phyloP scores from a whole-genome alignment of 1,140 invertebrate species.

The Hesperophylax magnus region DNA sequence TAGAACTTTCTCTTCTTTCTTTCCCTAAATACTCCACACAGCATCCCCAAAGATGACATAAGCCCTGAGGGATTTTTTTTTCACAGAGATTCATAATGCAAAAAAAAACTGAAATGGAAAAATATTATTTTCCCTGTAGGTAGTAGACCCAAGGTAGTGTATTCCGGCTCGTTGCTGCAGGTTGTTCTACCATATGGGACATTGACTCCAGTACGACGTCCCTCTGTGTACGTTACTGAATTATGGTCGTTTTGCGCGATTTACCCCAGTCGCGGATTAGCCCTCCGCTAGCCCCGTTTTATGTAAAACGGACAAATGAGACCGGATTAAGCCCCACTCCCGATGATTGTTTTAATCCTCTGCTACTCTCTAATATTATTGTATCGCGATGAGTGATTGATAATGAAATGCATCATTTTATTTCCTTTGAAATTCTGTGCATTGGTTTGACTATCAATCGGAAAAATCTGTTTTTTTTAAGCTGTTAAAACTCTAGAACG shows the following conservation, averaged over 20 bases:
- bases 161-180: not conserved
- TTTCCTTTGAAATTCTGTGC: too few relatives aligned
- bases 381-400: not conserved
- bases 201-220: not conserved
- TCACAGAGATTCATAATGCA: too few relatives aligned
- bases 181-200: constrained; percentile 5
- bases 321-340: not conserved
- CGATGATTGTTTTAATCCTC: constrained; percentile 7
- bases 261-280: constrained; percentile 27
- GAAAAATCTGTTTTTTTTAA: too few relatives aligned
- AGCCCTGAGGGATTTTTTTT: too few relatives aligned
- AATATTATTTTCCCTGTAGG: too few relatives aligned
- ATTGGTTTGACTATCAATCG: too few relatives aligned
- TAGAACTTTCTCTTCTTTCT: too few relatives aligned
- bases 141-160: too few relatives aligned
- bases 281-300: not conserved
- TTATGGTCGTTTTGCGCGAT: constrained; percentile 5
- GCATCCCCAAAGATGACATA: too few relatives aligned
- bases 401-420: not conserved
- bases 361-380: not conserved
- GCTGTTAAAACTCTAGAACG: too few relatives aligned
- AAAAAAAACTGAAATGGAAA: too few relatives aligned
- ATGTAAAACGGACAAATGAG: not conserved
- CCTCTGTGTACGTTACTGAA: not conserved
- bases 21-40: too few relatives aligned